A percentile compares a stretch with the other conserved stretches of the same genome.
phyloP scores from a whole-genome alignment of 1,140 invertebrate genomes.

The Drosophila repleta region DNA sequence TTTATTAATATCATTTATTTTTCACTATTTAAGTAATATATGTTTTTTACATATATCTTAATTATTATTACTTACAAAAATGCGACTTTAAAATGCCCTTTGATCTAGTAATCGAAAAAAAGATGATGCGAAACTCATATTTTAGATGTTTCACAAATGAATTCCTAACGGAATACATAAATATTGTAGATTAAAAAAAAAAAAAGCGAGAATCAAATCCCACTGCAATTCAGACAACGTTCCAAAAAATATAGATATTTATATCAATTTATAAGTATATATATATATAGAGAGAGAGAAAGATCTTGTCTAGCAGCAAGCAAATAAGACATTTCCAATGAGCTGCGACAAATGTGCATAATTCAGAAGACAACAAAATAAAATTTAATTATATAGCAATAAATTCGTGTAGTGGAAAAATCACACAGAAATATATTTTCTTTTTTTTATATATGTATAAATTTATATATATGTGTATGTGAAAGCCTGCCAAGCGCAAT shows the following conservation, averaged over 20 bases:
- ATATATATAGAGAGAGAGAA: background rate
- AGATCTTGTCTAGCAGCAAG: conserved; percentile 3
- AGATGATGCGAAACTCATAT: background rate
- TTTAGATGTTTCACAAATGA: background rate
- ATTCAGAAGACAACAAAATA: conserved; percentile 60
- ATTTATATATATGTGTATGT: too few relatives aligned
- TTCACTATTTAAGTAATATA: background rate
- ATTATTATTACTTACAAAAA: background rate
- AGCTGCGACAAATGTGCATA: conserved; percentile 49
- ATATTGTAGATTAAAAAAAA: background rate
- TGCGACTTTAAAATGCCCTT: conserved; percentile 12
- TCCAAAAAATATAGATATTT: background rate
- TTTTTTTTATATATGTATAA: too few relatives aligned
- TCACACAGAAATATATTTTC: conserved; percentile 23
- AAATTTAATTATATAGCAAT: conserved; percentile 78
- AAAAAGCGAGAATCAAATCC: background rate
- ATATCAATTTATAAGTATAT: too few relatives aligned
- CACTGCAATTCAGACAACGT: conserved; percentile 7
- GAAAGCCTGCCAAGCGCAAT: conserved; percentile 44
- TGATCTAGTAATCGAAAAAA: background rate
- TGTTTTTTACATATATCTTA: background rate
- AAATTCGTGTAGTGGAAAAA: conserved; percentile 63
- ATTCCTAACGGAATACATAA: background rate
- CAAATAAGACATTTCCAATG: conserved; percentile 52
- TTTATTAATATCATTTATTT: too few relatives aligned